Conservation (phyloP, 2,888 invertebrate genomes). For the Eledone cirrhosa region DNA sequence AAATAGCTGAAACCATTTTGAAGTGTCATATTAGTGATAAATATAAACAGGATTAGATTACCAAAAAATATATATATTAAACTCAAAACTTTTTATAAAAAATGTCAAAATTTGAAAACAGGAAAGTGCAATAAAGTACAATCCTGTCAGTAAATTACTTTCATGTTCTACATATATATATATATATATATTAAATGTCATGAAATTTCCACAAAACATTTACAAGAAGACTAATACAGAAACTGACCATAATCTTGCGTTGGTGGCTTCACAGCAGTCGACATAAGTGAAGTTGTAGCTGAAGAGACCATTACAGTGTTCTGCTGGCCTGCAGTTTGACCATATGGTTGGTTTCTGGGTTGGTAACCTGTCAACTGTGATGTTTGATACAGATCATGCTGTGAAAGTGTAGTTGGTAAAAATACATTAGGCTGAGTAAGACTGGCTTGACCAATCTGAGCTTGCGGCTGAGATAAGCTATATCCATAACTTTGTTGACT, state of each 20-base stretch:
- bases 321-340: constrained; percentile 77
- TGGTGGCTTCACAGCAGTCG: constrained; percentile 79
- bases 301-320: constrained; percentile 86
- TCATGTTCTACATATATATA: too few relatives aligned
- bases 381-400: constrained; percentile 72
- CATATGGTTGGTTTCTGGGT: constrained; percentile 42
- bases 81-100: too few relatives aligned
- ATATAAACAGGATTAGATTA: too few relatives aligned
- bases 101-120: too few relatives aligned
- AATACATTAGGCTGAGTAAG: constrained; percentile 67
- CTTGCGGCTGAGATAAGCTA: constrained; percentile 61
- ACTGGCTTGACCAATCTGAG: constrained; percentile 53
- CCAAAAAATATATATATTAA: too few relatives aligned
- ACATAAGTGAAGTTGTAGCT: constrained; percentile 88
- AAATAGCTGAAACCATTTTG: too few relatives aligned
- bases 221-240: too few relatives aligned
- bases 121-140: too few relatives aligned
- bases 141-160: too few relatives aligned
- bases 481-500: constrained; percentile 70
- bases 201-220: too few relatives aligned
- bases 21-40: too few relatives aligned
- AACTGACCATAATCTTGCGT: constrained; percentile 49
- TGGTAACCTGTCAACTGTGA: constrained; percentile 37
- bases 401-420: constrained; percentile 74
- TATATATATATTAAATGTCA: too few relatives aligned